Base-by-base conservation (phyloP, 2,888 invertebrate species). In the Agapostemon virescens region DNA sequence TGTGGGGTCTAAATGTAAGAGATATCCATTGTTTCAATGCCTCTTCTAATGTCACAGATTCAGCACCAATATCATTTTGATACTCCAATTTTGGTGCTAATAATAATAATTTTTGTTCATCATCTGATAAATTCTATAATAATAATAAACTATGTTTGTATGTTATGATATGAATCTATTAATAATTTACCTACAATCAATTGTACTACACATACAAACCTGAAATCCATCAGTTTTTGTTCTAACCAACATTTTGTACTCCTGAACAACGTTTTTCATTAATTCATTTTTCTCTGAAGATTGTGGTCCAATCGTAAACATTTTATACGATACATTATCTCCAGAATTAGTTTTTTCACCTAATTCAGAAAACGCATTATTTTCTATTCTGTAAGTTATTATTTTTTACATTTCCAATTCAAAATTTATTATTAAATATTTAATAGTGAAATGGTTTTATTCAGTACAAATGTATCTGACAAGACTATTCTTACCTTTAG, bases 21-120 rank as follows among this genome's bases (percentile, higher is more conserved):
- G 88, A 85, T 69, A 86, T 81, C 90, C 90, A 90, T 71, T 90
- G 90, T 67, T 87, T 88, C 7, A 86, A 64, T 38, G 86, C 85
- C 85, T 90, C 90, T 36, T 89, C 89, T 11, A 88, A 75, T 26
- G 89, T 89, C 45, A 89, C 84, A 55, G 87, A 88, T 81, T 90
- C 90, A 20, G 89, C 89, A 33, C 90, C 90, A 33, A 90, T 36
- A 42, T 69, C 84, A 40, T 82, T 2, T 81, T 90, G 90, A 69
- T 90, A 86, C 64, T 90, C 90, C 49, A 90, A 55, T 76, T 90
- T 90, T 45, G 90, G 88, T 13, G 82, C 84, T 30, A 90, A 33
- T 45, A 89, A 67, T 42, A 89, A 74, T 61, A 81, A 42, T n/a
- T 77, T 81, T 7, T 73, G 67, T n/a, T 77, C 55, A 6, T 76